A percentile compares a stretch with the other conserved stretches of the same genome.
phyloP scores from a whole-genome alignment of 1,140 invertebrate species.

The Orius insidiosus region DNA sequence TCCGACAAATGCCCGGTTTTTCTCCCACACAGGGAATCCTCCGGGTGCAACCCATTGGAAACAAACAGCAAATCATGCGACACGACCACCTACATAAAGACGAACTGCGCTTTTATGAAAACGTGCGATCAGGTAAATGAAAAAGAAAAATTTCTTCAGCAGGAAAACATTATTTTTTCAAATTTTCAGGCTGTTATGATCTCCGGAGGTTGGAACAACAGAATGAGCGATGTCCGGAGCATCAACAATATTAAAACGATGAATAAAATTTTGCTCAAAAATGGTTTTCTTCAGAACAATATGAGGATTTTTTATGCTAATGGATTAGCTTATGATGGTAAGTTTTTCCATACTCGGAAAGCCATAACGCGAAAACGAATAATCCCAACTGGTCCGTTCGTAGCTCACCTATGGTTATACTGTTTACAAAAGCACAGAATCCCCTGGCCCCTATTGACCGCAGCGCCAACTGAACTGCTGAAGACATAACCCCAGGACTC shows the following conservation, averaged over 20 bases:
- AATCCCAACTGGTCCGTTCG: too few relatives aligned
- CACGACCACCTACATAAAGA: slow-evolving; percentile 27
- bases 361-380: too few relatives aligned
- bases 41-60: slow-evolving; percentile 31
- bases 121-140: slow-evolving; percentile 28
- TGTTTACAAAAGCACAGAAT: too few relatives aligned
- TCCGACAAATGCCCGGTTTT: neutral
- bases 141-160: neutral
- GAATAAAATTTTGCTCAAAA: too few relatives aligned
- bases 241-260: slow-evolving; percentile 27
- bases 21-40: slow-evolving; percentile 7
- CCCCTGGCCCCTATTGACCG: too few relatives aligned
- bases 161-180: neutral
- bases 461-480: too few relatives aligned
- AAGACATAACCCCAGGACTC: too few relatives aligned
- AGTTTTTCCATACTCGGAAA: too few relatives aligned
- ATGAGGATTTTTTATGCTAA: too few relatives aligned
- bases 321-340: too few relatives aligned
- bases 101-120: slow-evolving; percentile 32
- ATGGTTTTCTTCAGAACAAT: too few relatives aligned
- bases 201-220: slow-evolving; percentile 36
- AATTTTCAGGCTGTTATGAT: slow-evolving; percentile 30
- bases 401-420: too few relatives aligned
- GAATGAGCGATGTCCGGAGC: slow-evolving; percentile 25
- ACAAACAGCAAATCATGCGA: slow-evolving; percentile 31